phyloP scores from a whole-genome alignment of 1,140 invertebrate genomes.

The Pseudobourletiella spinata region DNA sequence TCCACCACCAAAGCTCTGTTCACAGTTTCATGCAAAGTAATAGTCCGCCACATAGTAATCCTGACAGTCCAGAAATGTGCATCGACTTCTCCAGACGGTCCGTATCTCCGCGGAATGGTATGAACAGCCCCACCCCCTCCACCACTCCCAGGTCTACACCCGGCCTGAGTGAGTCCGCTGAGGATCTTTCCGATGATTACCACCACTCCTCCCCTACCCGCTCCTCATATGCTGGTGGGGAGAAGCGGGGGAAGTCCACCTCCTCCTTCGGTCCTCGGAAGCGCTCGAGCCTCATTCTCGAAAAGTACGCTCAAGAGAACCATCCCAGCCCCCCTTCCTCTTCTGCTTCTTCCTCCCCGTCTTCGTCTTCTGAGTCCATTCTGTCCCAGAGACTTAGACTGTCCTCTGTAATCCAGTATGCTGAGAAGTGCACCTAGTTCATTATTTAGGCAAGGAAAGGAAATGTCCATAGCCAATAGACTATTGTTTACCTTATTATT shows the following conservation, averaged over 20 bases:
- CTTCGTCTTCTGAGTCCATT: slow-evolving; percentile 30
- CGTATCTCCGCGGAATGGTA: slow-evolving; percentile 13
- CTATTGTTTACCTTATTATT: neutral
- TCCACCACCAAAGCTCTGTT: neutral
- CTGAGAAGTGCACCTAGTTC: slow-evolving; percentile 34
- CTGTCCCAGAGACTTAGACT: slow-evolving; percentile 35
- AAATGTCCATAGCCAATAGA: neutral
- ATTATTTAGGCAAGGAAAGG: neutral
- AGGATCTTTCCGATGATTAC: slow-evolving; percentile 32
- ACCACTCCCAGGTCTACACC: slow-evolving; percentile 21
- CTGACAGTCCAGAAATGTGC: slow-evolving; percentile 29
- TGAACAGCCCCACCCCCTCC: slow-evolving; percentile 22
- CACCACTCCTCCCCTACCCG: neutral
- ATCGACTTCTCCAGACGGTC: slow-evolving; percentile 27
- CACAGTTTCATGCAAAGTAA: neutral
- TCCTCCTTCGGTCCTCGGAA: slow-evolving; percentile 30
- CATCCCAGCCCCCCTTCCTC: slow-evolving; percentile 13
- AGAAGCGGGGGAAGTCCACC: slow-evolving; percentile 1
- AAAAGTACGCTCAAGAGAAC: slow-evolving; percentile 36
- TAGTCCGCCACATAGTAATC: slow-evolving; percentile 17
- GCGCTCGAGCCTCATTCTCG: slow-evolving; percentile 35
- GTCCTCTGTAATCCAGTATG: slow-evolving; percentile 36
- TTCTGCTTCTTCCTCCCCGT: neutral
- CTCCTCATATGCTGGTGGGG: neutral
- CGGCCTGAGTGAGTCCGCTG: slow-evolving; percentile 25